Conservation (phyloP, 2,888 invertebrate genomes). For the Habroteleia sp. region DNA sequence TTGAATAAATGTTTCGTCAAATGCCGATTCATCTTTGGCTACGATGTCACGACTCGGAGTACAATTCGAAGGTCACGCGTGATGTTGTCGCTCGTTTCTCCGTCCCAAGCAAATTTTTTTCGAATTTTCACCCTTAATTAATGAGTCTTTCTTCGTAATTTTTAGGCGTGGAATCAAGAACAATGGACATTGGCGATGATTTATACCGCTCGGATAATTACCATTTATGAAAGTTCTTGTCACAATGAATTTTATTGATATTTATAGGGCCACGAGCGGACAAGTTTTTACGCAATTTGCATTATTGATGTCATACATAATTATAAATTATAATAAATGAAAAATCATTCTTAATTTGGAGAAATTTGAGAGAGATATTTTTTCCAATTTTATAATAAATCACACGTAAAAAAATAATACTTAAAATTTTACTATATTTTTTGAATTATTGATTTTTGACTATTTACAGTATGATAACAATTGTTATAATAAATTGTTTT, state of each 20-base stretch:
- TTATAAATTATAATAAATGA: too few species aligned
- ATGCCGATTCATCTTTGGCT: constrained; percentile 33
- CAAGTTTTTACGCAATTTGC: too few species aligned
- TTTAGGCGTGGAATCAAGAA: constrained; percentile 13
- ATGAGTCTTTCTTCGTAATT: constrained; percentile 10
- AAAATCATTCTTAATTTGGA: too few species aligned
- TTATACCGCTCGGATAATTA: constrained; percentile 11
- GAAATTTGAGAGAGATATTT: too few species aligned
- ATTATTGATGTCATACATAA: too few species aligned
- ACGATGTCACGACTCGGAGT: constrained; percentile 32
- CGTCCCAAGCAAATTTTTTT: constrained; percentile 22
- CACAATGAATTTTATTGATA: neutral
- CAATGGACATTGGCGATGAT: neutral
- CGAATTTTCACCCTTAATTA: constrained; percentile 24
- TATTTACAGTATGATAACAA: too few species aligned
- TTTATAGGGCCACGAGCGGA: too few species aligned
- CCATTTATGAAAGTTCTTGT: constrained; percentile 2
- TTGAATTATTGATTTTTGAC: too few species aligned
- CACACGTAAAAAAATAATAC: too few species aligned
- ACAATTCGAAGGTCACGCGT: constrained; percentile 40
- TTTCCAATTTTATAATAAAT: too few species aligned
- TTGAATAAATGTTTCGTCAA: constrained; percentile 17
- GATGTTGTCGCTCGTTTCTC: constrained; percentile 31
- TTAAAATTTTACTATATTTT: too few species aligned
- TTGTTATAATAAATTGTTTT: too few species aligned